Evolutionary conservation across 2,113 vertebrate species (phyloP), one percentile per base, ranked within the genome.

Genomic region (Alces alces): DNA sequence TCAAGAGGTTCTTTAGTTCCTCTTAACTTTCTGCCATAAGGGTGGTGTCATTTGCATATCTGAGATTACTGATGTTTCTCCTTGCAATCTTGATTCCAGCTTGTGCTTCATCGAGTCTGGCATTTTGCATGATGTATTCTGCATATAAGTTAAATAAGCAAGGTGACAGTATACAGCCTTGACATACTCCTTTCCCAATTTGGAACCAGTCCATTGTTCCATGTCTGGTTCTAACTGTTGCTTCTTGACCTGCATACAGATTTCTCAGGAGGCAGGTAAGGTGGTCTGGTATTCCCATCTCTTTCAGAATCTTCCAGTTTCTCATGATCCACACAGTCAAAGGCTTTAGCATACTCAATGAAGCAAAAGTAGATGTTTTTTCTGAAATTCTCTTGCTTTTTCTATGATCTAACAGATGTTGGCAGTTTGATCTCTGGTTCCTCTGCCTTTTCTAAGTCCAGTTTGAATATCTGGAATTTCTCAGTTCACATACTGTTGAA

Each of bases 221-320:
- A 70, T 36, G n/a, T 70, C 64, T 0, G 0, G 1, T 36, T 21
- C 17, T 36, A 70, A 70, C 64, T 36, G 4, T 19, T 70, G 2
- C n/a, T 70, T 36, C 64, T 23, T 70, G 64, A 70, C n/a, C 64
- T 70, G n/a, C n/a, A 36, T 36, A 36, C 9, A 70, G 64, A 23
- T 70, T 70, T 70, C 17, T 36, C 19, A 70, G n/a, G 4, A 36
- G n/a, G 19, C 64, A 70, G 4, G 4, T 36, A 36, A 21, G 8
- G 64, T 70, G 17, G n/a, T 70, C 64, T 70, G 64, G n/a, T 36
- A 36, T 70, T 36, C 17, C n/a, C 64, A 21, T 70, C n/a, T 70
- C 19, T 23, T 1, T 21, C 10, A 70, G n/a, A 70, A 36, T 36
- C 36, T 70, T 23, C 64, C n/a, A 36, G 64, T 70, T 70, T 36